These are phyloP conservation scores for Labeo catla DNA, from an alignment of 2,113 vertebrate genomes.

Conservation along the genomic window DNA sequence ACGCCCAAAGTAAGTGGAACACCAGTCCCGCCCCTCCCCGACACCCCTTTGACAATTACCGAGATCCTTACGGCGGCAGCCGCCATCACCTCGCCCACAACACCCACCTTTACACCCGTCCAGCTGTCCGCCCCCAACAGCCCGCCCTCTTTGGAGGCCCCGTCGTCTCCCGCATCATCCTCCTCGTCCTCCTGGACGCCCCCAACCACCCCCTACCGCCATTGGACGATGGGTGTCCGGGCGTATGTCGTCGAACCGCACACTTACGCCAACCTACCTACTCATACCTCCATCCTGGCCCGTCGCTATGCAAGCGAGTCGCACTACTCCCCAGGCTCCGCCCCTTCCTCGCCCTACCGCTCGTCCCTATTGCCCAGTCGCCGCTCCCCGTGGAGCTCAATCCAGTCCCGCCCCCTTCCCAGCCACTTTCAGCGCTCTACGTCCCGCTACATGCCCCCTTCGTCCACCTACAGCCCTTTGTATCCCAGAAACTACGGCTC, in stretches of 20 bases:
- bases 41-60: constrained; percentile 48
- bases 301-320: constrained; percentile 60
- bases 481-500: constrained; percentile 72
- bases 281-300: constrained; percentile 56
- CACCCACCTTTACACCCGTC: constrained; percentile 46
- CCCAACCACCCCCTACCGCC: constrained; percentile 62
- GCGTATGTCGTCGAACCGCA: constrained; percentile 73
- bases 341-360: constrained; percentile 68
- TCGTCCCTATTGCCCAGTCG: constrained; percentile 65
- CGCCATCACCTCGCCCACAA: constrained; percentile 52
- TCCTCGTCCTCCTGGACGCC: constrained; percentile 56
- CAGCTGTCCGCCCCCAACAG: constrained; percentile 59
- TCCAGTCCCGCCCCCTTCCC: constrained; percentile 69
- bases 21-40: constrained; percentile 65
- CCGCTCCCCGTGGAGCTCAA: constrained; percentile 69
- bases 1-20: constrained; percentile 95
- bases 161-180: constrained; percentile 60
- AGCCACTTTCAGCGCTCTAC: constrained; percentile 56
- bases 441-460: constrained; percentile 61
- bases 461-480: constrained; percentile 66
- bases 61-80: constrained; percentile 46
- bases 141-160: constrained; percentile 69
- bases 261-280: constrained; percentile 56
- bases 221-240: constrained; percentile 72
- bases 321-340: constrained; percentile 62